Conservation (phyloP, 2,888 invertebrate genomes). For the Dastarcus helophoroides region DNA sequence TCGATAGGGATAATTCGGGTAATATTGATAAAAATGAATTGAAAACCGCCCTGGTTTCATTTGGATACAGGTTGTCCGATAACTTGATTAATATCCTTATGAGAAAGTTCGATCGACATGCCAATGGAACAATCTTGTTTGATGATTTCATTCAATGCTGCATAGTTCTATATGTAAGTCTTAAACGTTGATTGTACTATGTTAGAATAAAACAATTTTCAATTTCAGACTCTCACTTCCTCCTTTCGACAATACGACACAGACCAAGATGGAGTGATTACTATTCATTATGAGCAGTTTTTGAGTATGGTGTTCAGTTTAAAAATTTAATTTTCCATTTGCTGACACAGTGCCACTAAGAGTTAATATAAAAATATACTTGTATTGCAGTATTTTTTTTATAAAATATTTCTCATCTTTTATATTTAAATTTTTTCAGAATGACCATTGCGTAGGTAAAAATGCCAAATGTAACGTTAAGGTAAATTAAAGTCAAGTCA, state of each 20-base stretch:
- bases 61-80: slow-evolving; percentile 82
- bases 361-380: too few species aligned
- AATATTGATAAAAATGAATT: slow-evolving; percentile 86
- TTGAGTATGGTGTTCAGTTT: slow-evolving; percentile 80
- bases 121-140: slow-evolving; percentile 84
- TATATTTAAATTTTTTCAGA: too few species aligned
- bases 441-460: too few species aligned
- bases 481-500: too few species aligned
- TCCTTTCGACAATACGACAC: slow-evolving; percentile 83
- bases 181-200: too few species aligned
- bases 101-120: slow-evolving; percentile 87
- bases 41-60: slow-evolving; percentile 79
- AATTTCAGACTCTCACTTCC: slow-evolving; percentile 73
- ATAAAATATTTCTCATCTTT: too few species aligned
- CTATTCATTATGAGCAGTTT: slow-evolving; percentile 93
- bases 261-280: slow-evolving; percentile 89
- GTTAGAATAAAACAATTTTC: slow-evolving; percentile 11
- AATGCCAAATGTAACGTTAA: too few species aligned
- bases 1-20: slow-evolving; percentile 86
- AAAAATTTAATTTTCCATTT: slow-evolving; percentile 62
- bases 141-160: slow-evolving; percentile 98
- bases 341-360: too few species aligned
- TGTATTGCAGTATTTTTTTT: too few species aligned
- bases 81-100: slow-evolving; percentile 69
- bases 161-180: slow-evolving; percentile 81